Percentiles rank a stretch among this genome's conserved stretches.
These are phyloP conservation scores for Nebria brevicollis DNA, from an alignment of 2,888 invertebrate genomes.

Conservation along the genomic window DNA sequence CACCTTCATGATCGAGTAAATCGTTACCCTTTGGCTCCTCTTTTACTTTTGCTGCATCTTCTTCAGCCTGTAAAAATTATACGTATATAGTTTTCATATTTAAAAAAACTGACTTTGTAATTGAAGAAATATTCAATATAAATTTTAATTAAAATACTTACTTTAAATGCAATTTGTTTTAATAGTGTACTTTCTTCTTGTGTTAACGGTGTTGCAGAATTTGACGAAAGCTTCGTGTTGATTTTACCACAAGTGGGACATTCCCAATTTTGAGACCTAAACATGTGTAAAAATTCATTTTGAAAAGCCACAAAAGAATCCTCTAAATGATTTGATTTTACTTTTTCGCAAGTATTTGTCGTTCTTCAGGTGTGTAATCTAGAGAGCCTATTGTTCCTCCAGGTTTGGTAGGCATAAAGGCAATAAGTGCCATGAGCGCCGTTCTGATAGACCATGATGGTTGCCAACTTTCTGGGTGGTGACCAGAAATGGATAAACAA, in stretches of 20 bases:
- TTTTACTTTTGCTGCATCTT: conserved; percentile 56
- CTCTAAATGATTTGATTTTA: conserved; percentile 58
- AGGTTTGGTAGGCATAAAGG: conserved; percentile 93
- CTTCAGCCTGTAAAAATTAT: conserved; percentile 57
- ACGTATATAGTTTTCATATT: neutral
- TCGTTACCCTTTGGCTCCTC: conserved; percentile 52
- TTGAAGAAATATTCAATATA: neutral
- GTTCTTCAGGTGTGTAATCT: conserved; percentile 87
- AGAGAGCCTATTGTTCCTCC: conserved; percentile 91
- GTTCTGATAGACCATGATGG: conserved; percentile 97
- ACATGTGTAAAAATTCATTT: conserved; percentile 35
- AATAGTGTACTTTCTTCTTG: conserved; percentile 67
- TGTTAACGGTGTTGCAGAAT: conserved; percentile 62
- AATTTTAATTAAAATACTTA: conserved; percentile 50
- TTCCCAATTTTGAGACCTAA: conserved; percentile 71
- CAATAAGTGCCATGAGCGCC: conserved; percentile 89
- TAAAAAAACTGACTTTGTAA: neutral
- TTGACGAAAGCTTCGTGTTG: conserved; percentile 64
- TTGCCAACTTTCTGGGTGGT: conserved; percentile 98
- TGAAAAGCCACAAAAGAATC: neutral
- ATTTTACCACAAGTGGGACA: conserved; percentile 73
- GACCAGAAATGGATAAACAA: conserved; percentile 93
- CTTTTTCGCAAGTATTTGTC: conserved; percentile 82
- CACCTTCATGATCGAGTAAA: conserved; percentile 56
- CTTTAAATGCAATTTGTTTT: conserved; percentile 67